Percentiles rank a stretch among this genome's conserved stretches.
Evolutionary conservation across 2,113 vertebrate species (phyloP).

Genomic region (Podilymbus podiceps): DNA sequence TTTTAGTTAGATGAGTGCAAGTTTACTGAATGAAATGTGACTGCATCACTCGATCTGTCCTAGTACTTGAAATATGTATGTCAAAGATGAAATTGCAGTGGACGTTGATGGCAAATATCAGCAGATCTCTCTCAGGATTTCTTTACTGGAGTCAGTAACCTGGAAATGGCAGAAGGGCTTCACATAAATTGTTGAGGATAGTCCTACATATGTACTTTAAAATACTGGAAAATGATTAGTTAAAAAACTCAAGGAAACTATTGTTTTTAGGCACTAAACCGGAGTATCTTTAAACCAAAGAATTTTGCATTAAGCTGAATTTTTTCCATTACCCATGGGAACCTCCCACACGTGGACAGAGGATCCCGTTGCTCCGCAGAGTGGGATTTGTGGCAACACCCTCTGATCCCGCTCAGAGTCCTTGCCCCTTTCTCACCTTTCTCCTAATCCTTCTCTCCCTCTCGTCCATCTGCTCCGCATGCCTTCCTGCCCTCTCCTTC

Average conservation of each 20-base stretch:
- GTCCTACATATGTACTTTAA: background rate
- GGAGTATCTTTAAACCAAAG: background rate
- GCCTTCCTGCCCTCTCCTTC: background rate
- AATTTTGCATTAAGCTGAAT: background rate
- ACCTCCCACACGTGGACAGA: background rate
- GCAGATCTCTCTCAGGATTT: background rate
- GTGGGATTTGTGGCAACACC: background rate
- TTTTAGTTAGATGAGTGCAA: background rate
- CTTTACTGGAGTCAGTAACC: background rate
- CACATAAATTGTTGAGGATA: background rate
- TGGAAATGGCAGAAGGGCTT: background rate
- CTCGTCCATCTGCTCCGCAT: background rate
- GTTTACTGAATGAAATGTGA: background rate
- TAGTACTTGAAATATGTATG: background rate
- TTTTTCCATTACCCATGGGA: background rate
- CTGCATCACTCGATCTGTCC: rapidly evolving
- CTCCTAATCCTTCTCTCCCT: background rate
- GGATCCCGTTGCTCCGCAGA: background rate
- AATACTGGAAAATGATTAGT: background rate
- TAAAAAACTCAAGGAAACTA: background rate
- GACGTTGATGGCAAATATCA: background rate
- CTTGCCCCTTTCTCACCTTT: background rate
- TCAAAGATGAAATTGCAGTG: background rate
- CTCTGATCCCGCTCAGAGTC: background rate
- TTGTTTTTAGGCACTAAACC: background rate